phyloP scores from a whole-genome alignment of 2,797 vertebrate genomes.

The Acomys russatus region DNA sequence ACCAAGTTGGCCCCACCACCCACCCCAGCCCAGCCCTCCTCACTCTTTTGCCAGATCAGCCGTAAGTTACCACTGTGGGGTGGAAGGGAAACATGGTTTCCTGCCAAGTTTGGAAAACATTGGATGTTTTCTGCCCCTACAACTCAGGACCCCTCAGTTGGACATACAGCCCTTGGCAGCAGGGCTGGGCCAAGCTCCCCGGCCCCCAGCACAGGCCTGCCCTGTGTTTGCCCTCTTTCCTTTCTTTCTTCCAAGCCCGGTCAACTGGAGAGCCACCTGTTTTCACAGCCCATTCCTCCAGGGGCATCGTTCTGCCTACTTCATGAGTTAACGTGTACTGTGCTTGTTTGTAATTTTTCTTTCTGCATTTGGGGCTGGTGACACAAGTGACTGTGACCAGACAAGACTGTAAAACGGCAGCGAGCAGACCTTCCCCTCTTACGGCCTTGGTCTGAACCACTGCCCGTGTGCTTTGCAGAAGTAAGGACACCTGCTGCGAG shows the following conservation, averaged over 20 bases:
- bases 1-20: not conserved
- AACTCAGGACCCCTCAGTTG: slow-evolving; percentile 1
- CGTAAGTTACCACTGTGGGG: not conserved
- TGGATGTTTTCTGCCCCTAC: slow-evolving; percentile 9
- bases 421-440: slow-evolving; percentile 22
- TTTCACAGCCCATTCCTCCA: not conserved
- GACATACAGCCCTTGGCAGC: not conserved
- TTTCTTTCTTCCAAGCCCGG: not conserved
- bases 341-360: slow-evolving; percentile 17
- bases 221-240: not conserved
- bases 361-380: slow-evolving; percentile 9
- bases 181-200: not conserved
- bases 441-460: slow-evolving; percentile 51
- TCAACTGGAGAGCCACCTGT: not conserved
- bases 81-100: not conserved
- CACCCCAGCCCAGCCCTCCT: not conserved
- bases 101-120: slow-evolving; percentile 33
- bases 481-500: not conserved
- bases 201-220: not conserved
- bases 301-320: not conserved
- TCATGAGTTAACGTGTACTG: not conserved
- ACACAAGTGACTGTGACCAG: not conserved
- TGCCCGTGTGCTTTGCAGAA: slow-evolving; percentile 23
- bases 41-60: not conserved
- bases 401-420: not conserved